Evolutionary conservation across 2,888 invertebrate species (phyloP).

Genomic region (Gibbula magus): DNA sequence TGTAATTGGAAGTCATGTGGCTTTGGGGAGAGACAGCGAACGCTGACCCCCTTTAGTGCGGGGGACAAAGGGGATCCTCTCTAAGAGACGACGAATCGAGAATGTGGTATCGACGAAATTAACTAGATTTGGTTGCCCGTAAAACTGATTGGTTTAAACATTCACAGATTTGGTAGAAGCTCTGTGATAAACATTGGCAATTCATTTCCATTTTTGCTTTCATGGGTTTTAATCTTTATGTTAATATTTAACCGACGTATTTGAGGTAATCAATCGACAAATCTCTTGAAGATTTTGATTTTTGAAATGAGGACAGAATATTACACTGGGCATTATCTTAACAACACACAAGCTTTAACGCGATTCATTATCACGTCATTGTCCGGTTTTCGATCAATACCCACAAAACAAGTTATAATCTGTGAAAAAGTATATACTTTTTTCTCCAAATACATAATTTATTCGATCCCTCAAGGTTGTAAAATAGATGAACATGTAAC

Average conservation of each 20-base stretch:
- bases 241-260: conserved; percentile 13
- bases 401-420: no score
- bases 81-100: background rate
- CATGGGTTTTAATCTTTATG: conserved; percentile 12
- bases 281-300: no score
- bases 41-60: background rate
- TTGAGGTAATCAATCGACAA: background rate
- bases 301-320: no score
- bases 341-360: no score
- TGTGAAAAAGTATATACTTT: no score
- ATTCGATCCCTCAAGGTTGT: no score
- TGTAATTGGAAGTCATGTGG: conserved; percentile 21
- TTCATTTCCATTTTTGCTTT: conserved; percentile 6
- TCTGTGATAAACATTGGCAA: conserved; percentile 7
- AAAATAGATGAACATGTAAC: no score
- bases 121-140: conserved; percentile 16
- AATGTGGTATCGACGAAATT: background rate
- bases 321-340: no score
- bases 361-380: no score
- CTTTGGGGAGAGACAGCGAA: conserved; percentile 15
- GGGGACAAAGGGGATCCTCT: conserved; percentile 10
- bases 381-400: no score
- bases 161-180: background rate
- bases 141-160: conserved; percentile 20
- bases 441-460: no score